Base-by-base conservation (phyloP, 1,140 invertebrate genomes). In the Ericerus pela region DNA sequence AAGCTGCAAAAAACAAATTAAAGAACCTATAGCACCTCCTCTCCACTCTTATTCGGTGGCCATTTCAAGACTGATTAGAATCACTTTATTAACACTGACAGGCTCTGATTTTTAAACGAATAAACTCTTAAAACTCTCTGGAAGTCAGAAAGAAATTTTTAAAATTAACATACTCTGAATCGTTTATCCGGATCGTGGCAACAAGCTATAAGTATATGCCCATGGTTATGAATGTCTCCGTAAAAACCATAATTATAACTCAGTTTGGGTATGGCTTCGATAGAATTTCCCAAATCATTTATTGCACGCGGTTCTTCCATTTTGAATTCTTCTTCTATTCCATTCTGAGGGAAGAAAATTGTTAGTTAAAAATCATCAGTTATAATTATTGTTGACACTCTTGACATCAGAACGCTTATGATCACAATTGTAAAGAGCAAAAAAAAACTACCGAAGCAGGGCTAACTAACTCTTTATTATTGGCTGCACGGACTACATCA, bases 281-380 rank as follows among this genome's bases (percentile, higher is more conserved):
- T 74, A 57, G 88, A 77, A 63, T 89, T 85, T 6, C 85, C 86
- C 2, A 91, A 69, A 24, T 82, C 72, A 61, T 91, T 82, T 55
- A 89, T 88, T 8, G 85, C 86, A 1, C 72, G 75, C 2, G 71
- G 68, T 62, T 85, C 82, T 47, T 76, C 77, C 24, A 86, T 61
- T 0, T 65, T 63, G 6, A 80, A 64, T 1, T 68, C 68, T 41
- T 59, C 53, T n/a, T 59, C 62, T 12, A 22, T 51, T 3, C 14
- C 41, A 58, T 62, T 54, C 14, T 60, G 55, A 22, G 6, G 56
- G 52, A 56, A 51, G 28, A 26, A 31, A 33, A 33, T 33, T 60
- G 68, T 28, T 65, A 28, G 14, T 24, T 10, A 29, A 47, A 20
- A 11, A 11, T 12, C 8, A 10, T 11, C 11, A 47, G 20, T 18